phyloP scores from a whole-genome alignment of 2,113 vertebrate species.

The Benthochromis sp. region DNA sequence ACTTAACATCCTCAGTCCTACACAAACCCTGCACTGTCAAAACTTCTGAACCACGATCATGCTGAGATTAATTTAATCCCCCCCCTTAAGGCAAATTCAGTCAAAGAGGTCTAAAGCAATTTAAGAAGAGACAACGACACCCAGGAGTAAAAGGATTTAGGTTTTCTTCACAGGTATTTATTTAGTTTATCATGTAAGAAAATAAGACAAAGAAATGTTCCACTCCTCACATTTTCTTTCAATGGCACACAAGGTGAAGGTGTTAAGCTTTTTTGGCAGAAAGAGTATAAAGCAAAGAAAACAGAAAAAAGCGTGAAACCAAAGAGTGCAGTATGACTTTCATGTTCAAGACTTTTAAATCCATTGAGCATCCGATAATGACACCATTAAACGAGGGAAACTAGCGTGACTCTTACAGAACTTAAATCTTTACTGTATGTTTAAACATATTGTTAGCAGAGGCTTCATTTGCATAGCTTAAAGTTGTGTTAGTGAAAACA shows the following conservation, averaged over 20 bases:
- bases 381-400: constrained; percentile 8
- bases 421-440: not conserved
- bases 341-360: constrained; percentile 34
- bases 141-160: not conserved
- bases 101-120: not conserved
- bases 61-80: not conserved
- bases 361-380: not conserved
- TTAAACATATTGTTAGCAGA: constrained; percentile 45
- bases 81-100: not conserved
- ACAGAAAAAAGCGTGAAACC: not conserved
- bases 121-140: not conserved
- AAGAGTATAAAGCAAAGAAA: constrained; percentile 4
- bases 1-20: not conserved
- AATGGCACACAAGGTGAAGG: constrained; percentile 76
- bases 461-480: constrained; percentile 73
- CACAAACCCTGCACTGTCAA: not conserved
- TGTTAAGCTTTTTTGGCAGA: constrained; percentile 62
- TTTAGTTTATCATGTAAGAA: constrained; percentile 72
- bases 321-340: constrained; percentile 31
- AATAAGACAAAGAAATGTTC: constrained; percentile 71
- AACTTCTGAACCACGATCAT: not conserved
- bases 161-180: constrained; percentile 60
- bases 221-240: constrained; percentile 63
- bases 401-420: constrained; percentile 20
- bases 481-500: constrained; percentile 42